Evolutionary conservation across 1,140 invertebrate species (phyloP).

Genomic region (Homalodisca vitripennis): DNA sequence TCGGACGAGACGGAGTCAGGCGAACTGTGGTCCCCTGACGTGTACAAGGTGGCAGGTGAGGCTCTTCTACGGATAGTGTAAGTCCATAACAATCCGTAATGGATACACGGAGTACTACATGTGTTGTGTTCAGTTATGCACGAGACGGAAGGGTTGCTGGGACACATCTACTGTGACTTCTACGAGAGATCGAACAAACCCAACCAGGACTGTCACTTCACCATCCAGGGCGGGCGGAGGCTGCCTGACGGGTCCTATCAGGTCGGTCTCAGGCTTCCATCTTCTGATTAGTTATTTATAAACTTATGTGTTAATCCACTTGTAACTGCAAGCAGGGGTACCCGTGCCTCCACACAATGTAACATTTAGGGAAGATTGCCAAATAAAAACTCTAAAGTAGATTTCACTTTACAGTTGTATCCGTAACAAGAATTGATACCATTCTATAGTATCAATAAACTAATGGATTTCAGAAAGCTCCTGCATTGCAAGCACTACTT

Average conservation of each 20-base stretch:
- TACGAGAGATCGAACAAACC: conserved; percentile 87
- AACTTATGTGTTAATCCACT: too few relatives aligned
- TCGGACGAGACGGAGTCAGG: conserved; percentile 67
- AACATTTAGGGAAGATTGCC: too few relatives aligned
- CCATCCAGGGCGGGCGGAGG: conserved; percentile 88
- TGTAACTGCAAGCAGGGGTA: too few relatives aligned
- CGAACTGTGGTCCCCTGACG: conserved; percentile 82
- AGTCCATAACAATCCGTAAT: background rate
- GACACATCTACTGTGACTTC: conserved; percentile 98
- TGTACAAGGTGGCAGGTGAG: conserved; percentile 81
- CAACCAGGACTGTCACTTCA: conserved; percentile 98
- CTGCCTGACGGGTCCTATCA: conserved; percentile 82
- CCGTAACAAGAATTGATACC: too few relatives aligned
- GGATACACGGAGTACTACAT: background rate
- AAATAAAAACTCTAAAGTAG: too few relatives aligned
- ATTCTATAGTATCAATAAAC: too few relatives aligned
- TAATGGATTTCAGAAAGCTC: too few relatives aligned
- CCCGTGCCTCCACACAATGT: too few relatives aligned
- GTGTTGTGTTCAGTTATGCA: conserved; percentile 57
- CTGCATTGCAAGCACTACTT: too few relatives aligned
- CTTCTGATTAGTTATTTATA: too few relatives aligned
- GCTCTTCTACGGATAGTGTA: background rate
- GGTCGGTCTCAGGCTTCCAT: too few relatives aligned
- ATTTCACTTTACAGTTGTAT: too few relatives aligned
- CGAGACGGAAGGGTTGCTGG: conserved; percentile 74